A percentile compares a stretch with the other conserved stretches of the same genome.
Conservation (phyloP, 2,113 vertebrate species). For the Corydoras maculifer region DNA sequence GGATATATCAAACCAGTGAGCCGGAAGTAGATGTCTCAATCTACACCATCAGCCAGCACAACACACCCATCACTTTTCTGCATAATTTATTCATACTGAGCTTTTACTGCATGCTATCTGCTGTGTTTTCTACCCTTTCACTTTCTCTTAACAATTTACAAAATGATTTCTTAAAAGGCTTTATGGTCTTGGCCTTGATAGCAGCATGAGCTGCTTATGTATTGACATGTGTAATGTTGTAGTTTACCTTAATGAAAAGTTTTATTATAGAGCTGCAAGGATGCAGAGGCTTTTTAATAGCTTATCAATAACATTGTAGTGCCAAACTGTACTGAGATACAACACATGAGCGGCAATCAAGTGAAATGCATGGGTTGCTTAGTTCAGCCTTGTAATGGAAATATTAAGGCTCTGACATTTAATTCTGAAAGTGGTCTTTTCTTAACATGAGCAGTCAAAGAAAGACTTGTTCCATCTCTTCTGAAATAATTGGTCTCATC, state of each 20-base stretch:
- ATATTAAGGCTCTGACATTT: slow-evolving; percentile 34
- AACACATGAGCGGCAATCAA: slow-evolving; percentile 17
- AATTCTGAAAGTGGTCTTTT: slow-evolving; percentile 45
- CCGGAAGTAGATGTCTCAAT: slow-evolving; percentile 71
- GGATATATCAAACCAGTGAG: slow-evolving; percentile 70
- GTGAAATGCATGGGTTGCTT: slow-evolving; percentile 24
- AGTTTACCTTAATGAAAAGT: neutral
- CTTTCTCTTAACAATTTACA: slow-evolving; percentile 10
- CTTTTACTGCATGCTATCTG: no score
- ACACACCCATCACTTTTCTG: slow-evolving; percentile 40
- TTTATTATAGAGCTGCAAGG: slow-evolving; percentile 17
- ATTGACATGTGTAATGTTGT: no score
- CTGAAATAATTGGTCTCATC: slow-evolving; percentile 30
- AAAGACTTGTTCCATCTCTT: slow-evolving; percentile 37
- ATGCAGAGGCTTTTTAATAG: slow-evolving; percentile 25
- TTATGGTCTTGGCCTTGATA: no score
- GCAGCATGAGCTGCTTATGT: no score
- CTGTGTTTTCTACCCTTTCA: neutral
- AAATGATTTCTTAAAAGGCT: no score
- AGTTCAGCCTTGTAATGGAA: slow-evolving; percentile 39
- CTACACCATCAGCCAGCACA: slow-evolving; percentile 41
- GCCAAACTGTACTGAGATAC: slow-evolving; percentile 8
- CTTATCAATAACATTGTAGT: slow-evolving; percentile 6
- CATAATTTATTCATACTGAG: no score
- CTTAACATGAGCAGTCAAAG: slow-evolving; percentile 4